These are phyloP conservation scores for Physeter macrocephalus DNA, from an alignment of 2,113 vertebrate species.

Conservation along the genomic window DNA sequence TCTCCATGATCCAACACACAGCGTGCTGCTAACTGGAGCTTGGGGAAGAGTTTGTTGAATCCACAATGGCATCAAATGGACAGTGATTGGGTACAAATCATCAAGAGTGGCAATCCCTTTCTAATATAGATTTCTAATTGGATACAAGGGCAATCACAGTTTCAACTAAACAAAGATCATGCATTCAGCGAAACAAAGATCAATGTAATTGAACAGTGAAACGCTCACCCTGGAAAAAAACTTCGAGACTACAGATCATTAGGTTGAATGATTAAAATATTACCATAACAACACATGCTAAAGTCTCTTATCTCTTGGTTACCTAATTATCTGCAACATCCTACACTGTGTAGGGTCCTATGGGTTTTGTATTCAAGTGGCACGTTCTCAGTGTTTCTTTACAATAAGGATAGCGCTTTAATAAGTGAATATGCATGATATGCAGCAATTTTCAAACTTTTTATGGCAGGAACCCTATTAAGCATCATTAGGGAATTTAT, in stretches of 20 bases:
- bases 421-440: not conserved
- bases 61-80: not conserved
- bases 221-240: not conserved
- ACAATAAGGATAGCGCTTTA: not conserved
- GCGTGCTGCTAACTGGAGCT: accelerated
- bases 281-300: not conserved
- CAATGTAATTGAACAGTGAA: not conserved
- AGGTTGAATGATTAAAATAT: not conserved
- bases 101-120: not conserved
- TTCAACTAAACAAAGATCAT: not conserved
- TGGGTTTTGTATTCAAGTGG: not conserved
- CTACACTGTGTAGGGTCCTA: not conserved
- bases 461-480: not conserved
- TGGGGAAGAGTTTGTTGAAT: not conserved
- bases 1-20: not conserved
- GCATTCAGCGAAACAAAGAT: not conserved
- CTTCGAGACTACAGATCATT: not conserved
- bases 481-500: not conserved
- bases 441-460: not conserved
- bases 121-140: not conserved
- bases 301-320: not conserved
- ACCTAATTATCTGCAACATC: not conserved
- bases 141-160: not conserved
- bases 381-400: not conserved
- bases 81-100: not conserved